A percentile compares a stretch with the other conserved stretches of the same genome.
Evolutionary conservation across 2,888 invertebrate genomes (phyloP).

Genomic region (Phasia obesa): DNA sequence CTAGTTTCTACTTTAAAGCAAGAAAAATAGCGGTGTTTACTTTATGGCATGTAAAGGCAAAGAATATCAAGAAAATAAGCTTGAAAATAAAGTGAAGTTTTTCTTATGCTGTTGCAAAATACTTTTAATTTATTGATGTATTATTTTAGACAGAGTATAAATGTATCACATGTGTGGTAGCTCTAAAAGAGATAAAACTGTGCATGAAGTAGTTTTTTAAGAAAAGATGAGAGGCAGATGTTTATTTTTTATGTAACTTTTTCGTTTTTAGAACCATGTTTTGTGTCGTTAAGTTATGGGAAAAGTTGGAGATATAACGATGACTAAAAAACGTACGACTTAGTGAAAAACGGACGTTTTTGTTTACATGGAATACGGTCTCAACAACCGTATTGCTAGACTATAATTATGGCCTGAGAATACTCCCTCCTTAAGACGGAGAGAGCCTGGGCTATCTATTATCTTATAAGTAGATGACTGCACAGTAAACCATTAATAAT

Average conservation of each 20-base stretch:
- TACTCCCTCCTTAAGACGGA: too few species aligned
- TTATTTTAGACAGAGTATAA: conserved; percentile 20
- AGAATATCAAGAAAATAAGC: not conserved
- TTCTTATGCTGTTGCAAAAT: conserved; percentile 17
- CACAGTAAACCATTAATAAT: too few species aligned
- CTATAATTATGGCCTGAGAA: too few species aligned
- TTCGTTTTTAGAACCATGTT: not conserved
- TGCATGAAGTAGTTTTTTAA: not conserved
- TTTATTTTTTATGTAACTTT: not conserved
- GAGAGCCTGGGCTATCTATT: too few species aligned
- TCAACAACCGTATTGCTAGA: too few species aligned
- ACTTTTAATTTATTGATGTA: conserved; percentile 27
- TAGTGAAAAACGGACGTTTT: too few species aligned
- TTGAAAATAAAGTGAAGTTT: conserved; percentile 20
- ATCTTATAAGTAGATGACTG: too few species aligned
- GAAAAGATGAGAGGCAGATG: conserved; percentile 32
- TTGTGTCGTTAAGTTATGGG: not conserved
- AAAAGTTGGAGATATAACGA: not conserved
- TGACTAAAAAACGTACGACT: too few species aligned
- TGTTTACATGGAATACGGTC: too few species aligned
- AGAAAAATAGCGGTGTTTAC: not conserved
- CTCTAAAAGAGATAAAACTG: conserved; percentile 8
- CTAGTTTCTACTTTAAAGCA: not conserved
- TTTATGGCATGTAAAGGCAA: conserved; percentile 13
- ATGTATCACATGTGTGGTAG: conserved; percentile 27